phyloP scores from a whole-genome alignment of 2,888 invertebrate genomes.

The Hipparchia semele region DNA sequence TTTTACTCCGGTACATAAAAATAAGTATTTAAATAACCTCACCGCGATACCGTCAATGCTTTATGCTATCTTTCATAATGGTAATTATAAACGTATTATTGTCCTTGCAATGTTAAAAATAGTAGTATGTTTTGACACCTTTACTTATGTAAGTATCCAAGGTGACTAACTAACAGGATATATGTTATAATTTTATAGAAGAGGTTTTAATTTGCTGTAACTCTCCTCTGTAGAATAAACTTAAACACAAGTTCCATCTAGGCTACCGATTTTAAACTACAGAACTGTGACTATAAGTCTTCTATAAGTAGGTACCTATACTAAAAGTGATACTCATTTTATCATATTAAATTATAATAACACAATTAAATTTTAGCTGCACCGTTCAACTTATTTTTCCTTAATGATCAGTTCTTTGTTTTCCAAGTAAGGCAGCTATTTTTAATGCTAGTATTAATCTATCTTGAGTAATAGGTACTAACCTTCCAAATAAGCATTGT shows the following conservation, averaged over 20 bases:
- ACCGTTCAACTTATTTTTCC: neutral
- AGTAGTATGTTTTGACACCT: neutral
- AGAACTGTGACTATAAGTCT: too few species aligned
- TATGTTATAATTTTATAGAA: neutral
- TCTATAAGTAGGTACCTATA: too few species aligned
- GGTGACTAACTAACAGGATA: neutral
- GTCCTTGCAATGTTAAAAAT: slow-evolving; percentile 1
- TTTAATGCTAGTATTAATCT: neutral
- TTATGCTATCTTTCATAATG: neutral
- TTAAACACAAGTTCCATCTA: too few species aligned
- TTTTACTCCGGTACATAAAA: too few species aligned
- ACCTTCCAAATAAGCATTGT: neutral
- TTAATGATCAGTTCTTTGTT: neutral
- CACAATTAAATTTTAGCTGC: neutral
- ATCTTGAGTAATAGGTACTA: neutral
- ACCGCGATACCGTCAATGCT: neutral
- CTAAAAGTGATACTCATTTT: too few species aligned
- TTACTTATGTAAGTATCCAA: neutral
- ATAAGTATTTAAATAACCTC: too few species aligned
- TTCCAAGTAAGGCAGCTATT: neutral
- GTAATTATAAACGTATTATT: neutral
- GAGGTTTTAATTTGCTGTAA: neutral
- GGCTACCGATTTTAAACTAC: too few species aligned
- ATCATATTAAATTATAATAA: too few species aligned
- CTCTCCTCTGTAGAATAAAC: neutral